Evolutionary conservation across 1,140 invertebrate genomes (phyloP).

Genomic region (Cecropterus lyciades): DNA sequence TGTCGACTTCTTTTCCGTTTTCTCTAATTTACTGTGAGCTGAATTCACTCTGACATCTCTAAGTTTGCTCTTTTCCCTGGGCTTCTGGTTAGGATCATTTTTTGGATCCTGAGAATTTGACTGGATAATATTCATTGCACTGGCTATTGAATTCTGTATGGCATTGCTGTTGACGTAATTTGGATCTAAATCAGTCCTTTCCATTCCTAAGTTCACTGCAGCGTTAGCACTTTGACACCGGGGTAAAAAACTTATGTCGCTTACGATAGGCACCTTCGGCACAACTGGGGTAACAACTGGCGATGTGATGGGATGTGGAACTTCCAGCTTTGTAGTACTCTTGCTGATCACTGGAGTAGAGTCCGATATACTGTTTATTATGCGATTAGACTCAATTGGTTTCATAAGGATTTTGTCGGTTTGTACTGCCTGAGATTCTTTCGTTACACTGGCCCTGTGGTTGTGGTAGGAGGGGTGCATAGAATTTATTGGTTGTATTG

Average conservation of each 20-base stretch:
- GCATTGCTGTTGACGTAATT: slow-evolving; percentile 55
- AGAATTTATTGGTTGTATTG: slow-evolving; percentile 71
- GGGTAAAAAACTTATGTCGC: slow-evolving; percentile 76
- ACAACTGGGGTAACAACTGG: slow-evolving; percentile 75
- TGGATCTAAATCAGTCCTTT: slow-evolving; percentile 66
- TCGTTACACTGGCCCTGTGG: slow-evolving; percentile 61
- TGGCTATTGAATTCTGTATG: slow-evolving; percentile 61
- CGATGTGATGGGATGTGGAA: slow-evolving; percentile 77
- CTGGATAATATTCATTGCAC: slow-evolving; percentile 66
- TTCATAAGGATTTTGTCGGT: slow-evolving; percentile 72
- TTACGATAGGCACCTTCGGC: slow-evolving; percentile 72
- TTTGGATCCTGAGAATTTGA: slow-evolving; percentile 64
- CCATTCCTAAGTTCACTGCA: slow-evolving; percentile 68
- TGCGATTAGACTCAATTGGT: slow-evolving; percentile 58
- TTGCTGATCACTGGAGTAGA: slow-evolving; percentile 67
- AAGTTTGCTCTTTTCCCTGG: slow-evolving; percentile 79
- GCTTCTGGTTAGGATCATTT: slow-evolving; percentile 67
- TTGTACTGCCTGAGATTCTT: slow-evolving; percentile 75
- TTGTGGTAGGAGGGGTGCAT: slow-evolving; percentile 68
- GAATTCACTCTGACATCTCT: slow-evolving; percentile 81
- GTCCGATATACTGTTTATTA: slow-evolving; percentile 57
- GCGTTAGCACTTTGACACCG: slow-evolving; percentile 78
- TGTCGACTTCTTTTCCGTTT: slow-evolving; percentile 73
- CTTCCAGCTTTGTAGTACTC: slow-evolving; percentile 72
- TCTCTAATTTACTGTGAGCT: slow-evolving; percentile 80